Conservation (phyloP, 2,113 vertebrate species). For the Todiramphus chloris region DNA sequence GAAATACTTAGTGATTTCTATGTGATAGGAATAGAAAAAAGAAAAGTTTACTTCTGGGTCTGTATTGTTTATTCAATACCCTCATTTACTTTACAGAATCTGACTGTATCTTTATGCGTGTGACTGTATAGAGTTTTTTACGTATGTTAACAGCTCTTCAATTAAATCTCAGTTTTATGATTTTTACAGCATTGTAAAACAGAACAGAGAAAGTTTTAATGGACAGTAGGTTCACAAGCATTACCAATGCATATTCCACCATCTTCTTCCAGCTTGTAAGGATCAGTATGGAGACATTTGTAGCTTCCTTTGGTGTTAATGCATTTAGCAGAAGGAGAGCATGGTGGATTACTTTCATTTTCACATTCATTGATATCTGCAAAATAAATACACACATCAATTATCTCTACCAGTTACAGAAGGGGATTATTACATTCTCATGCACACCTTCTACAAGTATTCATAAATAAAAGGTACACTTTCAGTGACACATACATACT, state of each 20-base stretch:
- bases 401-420: neutral
- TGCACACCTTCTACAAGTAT: neutral
- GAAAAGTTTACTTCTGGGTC: neutral
- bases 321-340: conserved; percentile 69
- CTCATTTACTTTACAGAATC: neutral
- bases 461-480: neutral
- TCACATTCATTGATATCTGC: conserved; percentile 78
- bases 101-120: neutral
- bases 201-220: neutral
- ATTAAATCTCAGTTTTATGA: neutral
- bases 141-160: neutral
- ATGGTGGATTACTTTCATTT: conserved; percentile 57
- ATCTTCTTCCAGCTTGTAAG: conserved; percentile 63
- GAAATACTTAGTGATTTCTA: neutral
- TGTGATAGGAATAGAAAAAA: neutral
- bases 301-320: conserved; percentile 74
- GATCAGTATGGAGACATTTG: conserved; percentile 62
- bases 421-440: neutral
- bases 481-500: neutral
- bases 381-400: neutral
- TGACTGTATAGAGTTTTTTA: neutral
- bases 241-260: conserved; percentile 65
- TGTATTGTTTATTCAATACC: neutral
- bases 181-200: neutral
- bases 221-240: neutral